Evolutionary conservation across 2,797 vertebrate species (phyloP), one percentile per base, ranked within the genome.

Genomic region (Gymnocypris eckloni): DNA sequence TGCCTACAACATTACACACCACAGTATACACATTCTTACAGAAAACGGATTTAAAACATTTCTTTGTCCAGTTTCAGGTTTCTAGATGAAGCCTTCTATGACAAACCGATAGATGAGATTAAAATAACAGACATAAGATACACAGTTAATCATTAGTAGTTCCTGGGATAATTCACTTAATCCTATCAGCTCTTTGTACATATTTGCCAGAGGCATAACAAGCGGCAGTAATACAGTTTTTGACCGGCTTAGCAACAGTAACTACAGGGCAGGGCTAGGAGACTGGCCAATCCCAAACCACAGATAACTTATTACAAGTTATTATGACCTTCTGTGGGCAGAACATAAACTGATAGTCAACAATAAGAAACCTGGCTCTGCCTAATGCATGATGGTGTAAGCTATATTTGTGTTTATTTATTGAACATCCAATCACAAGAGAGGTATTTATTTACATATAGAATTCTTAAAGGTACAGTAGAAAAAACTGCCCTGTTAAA

Each of bases 71-170:
- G 20, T 71, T 22, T 50, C 72, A 20, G 22, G 48, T 13, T 59
- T 76, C 28, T 20, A 7, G 16, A 37, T 20, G 10, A 76, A 37
- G 16, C 10, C 28, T 20, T 75, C 16, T 50, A 37, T 52, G 73
- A 76, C 73, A 37, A 52, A 33, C 48, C 9, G 2, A 48, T 18
- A 76, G 73, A 54, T 33, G 18, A 76, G 28, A 76, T 76, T 37
- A 76, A 76, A 76, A 76, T 76, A 54, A 76, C 3, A 5, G 16
- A 52, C 11, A 12, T 54, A 76, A 76, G 28, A 54, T 13, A 54
- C 43, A 73, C 28, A 37, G 48, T 54, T 76, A 37, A 76, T 37
- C 73, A 54, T 76, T 33, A 54, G 73, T 76, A 54, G 54, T 37
- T 76, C 73, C 48, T 37, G 2, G 18, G 18, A 76, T 76, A 54